Percentiles rank a stretch among this genome's conserved stretches.
These are phyloP conservation scores for Nansenia antarctica DNA, from an alignment of 2,113 vertebrate species.

Conservation along the genomic window DNA sequence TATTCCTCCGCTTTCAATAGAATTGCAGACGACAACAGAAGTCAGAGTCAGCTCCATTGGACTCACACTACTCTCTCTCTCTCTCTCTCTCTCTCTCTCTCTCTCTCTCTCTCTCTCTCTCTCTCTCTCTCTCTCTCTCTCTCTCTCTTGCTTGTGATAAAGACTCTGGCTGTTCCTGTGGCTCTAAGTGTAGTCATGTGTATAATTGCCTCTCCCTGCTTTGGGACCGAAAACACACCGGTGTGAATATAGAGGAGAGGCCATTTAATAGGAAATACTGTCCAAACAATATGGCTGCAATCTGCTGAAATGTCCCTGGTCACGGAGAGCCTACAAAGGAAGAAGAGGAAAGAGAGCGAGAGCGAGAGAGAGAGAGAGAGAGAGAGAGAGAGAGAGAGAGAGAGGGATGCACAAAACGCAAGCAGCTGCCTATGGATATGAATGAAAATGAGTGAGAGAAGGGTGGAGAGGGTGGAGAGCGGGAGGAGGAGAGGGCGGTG, in stretches of 20 bases:
- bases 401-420: constrained; percentile 8
- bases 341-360: background rate
- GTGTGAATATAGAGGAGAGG: constrained; percentile 74
- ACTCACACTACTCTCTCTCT: constrained; percentile 51
- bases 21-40: constrained; percentile 62
- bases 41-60: constrained; percentile 51
- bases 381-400: constrained; percentile 4
- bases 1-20: constrained; percentile 67
- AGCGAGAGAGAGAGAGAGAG: background rate
- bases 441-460: background rate
- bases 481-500: background rate
- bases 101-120: too few relatives aligned
- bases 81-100: too few relatives aligned
- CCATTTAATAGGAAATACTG: constrained; percentile 68
- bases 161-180: constrained; percentile 68
- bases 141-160: too few relatives aligned
- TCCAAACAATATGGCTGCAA: constrained; percentile 66
- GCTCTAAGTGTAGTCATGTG: constrained; percentile 75
- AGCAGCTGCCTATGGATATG: constrained; percentile 1
- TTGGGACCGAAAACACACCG: constrained; percentile 73
- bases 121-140: too few relatives aligned
- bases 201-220: constrained; percentile 71
- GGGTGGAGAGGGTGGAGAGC: background rate
- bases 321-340: constrained; percentile 46
- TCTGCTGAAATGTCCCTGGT: constrained; percentile 66